These are phyloP conservation scores for Falco berigora DNA, from an alignment of 2,797 vertebrate genomes.

Conservation along the genomic window DNA sequence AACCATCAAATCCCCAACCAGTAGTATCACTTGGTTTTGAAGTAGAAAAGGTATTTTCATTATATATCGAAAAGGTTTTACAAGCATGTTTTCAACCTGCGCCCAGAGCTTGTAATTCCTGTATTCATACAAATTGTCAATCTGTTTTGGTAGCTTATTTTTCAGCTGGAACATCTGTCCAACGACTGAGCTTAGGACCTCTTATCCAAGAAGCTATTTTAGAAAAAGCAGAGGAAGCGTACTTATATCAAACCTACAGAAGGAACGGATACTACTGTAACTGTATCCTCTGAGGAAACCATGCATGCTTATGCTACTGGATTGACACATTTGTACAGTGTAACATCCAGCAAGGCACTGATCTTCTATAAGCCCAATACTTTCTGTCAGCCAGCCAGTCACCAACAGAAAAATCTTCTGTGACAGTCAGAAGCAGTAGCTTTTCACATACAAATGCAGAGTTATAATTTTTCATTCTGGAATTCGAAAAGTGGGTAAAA, in stretches of 20 bases:
- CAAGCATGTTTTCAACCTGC: neutral
- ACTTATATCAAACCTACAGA: neutral
- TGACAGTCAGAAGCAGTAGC: neutral
- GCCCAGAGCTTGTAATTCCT: neutral
- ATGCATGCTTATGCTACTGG: neutral
- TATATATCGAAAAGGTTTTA: neutral
- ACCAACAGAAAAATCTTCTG: neutral
- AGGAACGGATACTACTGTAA: neutral
- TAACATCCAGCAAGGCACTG: neutral
- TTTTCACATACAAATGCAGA: neutral
- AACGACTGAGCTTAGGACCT: slow-evolving; percentile 12
- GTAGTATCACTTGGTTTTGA: neutral
- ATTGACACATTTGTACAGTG: neutral
- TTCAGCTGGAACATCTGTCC: neutral
- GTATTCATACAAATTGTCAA: neutral
- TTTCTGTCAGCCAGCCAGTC: neutral
- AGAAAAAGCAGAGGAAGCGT: neutral
- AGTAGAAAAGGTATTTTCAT: neutral
- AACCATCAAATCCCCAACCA: neutral
- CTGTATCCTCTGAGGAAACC: neutral
- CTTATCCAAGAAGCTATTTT: neutral
- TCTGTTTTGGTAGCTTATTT: neutral
- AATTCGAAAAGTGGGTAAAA: neutral
- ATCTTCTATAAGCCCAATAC: neutral
- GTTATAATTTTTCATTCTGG: neutral